Percentiles rank a stretch among this genome's conserved stretches.
Evolutionary conservation across 2,888 invertebrate species (phyloP).

Genomic region (Andricus curvator): DNA sequence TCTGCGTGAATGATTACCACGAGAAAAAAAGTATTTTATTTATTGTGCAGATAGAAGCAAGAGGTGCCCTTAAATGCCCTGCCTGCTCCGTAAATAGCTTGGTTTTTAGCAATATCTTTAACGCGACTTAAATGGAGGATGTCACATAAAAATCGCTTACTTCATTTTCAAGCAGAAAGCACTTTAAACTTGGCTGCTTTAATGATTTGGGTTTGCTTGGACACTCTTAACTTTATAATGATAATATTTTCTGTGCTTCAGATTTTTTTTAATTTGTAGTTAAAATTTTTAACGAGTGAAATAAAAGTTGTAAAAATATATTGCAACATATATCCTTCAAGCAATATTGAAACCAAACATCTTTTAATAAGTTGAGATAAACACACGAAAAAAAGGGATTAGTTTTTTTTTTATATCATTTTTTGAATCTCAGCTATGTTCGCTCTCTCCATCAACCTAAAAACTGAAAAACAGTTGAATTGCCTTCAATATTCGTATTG

Average conservation of each 20-base stretch:
- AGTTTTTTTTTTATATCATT: too few species aligned
- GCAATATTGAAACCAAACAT: too few species aligned
- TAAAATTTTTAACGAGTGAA: not conserved
- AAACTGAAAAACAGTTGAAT: too few species aligned
- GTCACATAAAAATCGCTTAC: slow-evolving; percentile 31
- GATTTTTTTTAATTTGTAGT: not conserved
- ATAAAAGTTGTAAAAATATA: too few species aligned
- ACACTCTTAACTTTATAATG: slow-evolving; percentile 2
- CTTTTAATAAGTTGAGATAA: too few species aligned
- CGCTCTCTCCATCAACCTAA: too few species aligned
- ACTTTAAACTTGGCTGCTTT: slow-evolving; percentile 18
- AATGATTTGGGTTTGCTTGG: not conserved
- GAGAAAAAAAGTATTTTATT: not conserved
- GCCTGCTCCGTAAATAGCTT: slow-evolving; percentile 4
- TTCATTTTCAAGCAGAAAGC: slow-evolving; percentile 15
- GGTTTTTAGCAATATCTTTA: slow-evolving; percentile 11
- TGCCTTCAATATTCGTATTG: too few species aligned
- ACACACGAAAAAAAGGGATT: too few species aligned
- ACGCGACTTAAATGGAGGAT: slow-evolving; percentile 1
- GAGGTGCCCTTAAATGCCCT: not conserved
- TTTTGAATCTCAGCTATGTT: too few species aligned
- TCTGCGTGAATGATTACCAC: not conserved
- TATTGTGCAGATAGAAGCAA: not conserved
- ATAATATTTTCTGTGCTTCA: not conserved
- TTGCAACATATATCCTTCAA: too few species aligned